phyloP scores from a whole-genome alignment of 2,888 invertebrate species.

The Paralinhomoeus sp. region DNA sequence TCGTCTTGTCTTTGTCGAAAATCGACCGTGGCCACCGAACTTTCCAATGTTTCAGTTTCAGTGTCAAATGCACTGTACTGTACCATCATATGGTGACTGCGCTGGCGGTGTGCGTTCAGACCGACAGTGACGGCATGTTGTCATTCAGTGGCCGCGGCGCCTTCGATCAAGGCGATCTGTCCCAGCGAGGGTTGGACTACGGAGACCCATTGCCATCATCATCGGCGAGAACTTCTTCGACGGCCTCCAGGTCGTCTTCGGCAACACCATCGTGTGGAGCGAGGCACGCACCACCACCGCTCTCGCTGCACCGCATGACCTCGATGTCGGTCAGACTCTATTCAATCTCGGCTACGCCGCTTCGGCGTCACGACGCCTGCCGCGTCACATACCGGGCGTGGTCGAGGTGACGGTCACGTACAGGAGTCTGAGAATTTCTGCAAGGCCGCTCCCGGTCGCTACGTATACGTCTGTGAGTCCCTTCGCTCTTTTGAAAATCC shows the following conservation, averaged over 20 bases:
- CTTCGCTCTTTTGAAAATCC: neutral
- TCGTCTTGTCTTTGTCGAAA: no score
- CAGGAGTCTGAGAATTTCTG: constrained; percentile 96
- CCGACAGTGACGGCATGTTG: no score
- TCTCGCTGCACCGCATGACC: neutral
- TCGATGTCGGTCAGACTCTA: no score
- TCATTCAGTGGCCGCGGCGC: constrained; percentile 44
- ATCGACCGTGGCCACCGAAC: no score
- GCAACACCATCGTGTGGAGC: constrained; percentile 94
- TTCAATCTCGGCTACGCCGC: constrained; percentile 77
- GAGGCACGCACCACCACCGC: constrained; percentile 45
- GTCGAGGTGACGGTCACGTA: constrained; percentile 94
- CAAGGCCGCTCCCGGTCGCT: constrained; percentile 87
- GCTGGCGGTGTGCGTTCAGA: neutral
- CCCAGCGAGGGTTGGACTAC: constrained; percentile 98
- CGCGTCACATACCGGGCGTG: constrained; percentile 85
- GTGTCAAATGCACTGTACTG: neutral
- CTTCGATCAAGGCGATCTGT: constrained; percentile 94
- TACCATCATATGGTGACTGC: neutral
- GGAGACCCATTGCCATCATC: constrained; percentile 90
- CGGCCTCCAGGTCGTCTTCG: constrained; percentile 92
- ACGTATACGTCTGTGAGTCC: constrained; percentile 90
- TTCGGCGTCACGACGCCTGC: no score
- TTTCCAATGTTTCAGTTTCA: no score
- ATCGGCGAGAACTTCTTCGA: constrained; percentile 99